Evolutionary conservation across 2,113 vertebrate species (phyloP), one percentile per base, ranked within the genome.

Genomic region (Damaliscus lunatus): DNA sequence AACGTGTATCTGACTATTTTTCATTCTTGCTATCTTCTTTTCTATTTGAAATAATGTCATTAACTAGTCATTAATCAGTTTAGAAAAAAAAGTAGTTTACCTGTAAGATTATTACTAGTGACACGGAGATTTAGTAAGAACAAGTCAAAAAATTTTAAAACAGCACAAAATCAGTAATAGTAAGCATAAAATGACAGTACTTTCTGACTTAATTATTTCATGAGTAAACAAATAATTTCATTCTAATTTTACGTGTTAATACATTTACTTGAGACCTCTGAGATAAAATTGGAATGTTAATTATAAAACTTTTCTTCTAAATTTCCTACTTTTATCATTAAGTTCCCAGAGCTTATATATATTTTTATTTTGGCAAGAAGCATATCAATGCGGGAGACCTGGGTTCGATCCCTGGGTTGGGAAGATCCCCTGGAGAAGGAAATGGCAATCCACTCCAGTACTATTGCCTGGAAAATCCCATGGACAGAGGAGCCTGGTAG

Each of bases 291-390:
- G 50, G 23, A 94, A 90, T 92, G 31, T 48, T 43, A 94, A 92
- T 89, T 89, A 88, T 23, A 86, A 96, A 93, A 77, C 14, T 16
- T 86, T 50, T 92, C 84, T 80, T 78, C 40, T 92, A 96, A 91
- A 77, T 88, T 92, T 80, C 96, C 88, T 89, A 62, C 15, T 46
- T 97, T 91, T 96, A 97, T 93, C 94, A 96, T 98, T 97, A 98
- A 90, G 95, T 98, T 93, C 90, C 16, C 77, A 90, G 96, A 97
- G 52, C 64, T 91, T 83, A 81, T 21, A 55, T 7, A 5, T 90
- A 94, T 98, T n/a, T 96, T 97, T 93, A 94, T 98, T 98, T 98
- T 98, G 96, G 80, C 43, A 78, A 40, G 90, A 95, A 94, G 23
- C 80, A 92, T 88, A 40, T 40, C 40, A 40, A 40, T 40, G 40